phyloP scores from a whole-genome alignment of 2,797 vertebrate species.

The Brachyalestes nurse region DNA sequence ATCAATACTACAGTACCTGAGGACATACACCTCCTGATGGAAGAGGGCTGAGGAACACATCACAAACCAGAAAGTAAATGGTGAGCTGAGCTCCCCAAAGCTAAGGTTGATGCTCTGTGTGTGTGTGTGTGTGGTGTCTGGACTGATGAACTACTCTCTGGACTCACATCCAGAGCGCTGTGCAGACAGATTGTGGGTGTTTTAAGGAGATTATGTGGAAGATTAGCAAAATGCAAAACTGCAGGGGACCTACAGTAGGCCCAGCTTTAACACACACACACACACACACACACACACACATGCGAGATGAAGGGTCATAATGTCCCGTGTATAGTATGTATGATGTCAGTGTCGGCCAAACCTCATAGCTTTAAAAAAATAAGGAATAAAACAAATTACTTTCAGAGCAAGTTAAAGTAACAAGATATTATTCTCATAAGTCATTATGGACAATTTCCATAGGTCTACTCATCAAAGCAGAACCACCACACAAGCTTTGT shows the following conservation, averaged over 20 bases:
- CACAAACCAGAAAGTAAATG: not conserved
- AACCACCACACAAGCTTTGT: no score
- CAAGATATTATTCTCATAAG: no score
- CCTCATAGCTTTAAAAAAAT: no score
- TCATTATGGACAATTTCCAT: no score
- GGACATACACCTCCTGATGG: not conserved
- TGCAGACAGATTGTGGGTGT: constrained; percentile 68
- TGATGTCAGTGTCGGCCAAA: no score
- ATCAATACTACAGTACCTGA: not conserved
- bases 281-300: not conserved
- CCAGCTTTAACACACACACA: constrained; percentile 9
- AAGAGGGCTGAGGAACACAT: constrained; percentile 10
- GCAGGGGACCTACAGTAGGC: constrained; percentile 61
- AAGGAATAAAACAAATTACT: no score
- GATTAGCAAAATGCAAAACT: constrained; percentile 67
- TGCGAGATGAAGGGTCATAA: no score
- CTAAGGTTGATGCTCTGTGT: not conserved
- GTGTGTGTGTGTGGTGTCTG: not conserved
- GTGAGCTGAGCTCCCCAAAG: constrained; percentile 16
- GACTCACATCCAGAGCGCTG: constrained; percentile 4
- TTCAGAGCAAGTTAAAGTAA: no score
- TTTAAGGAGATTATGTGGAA: constrained; percentile 76
- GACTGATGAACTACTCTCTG: constrained; percentile 10
- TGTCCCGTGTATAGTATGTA: no score
- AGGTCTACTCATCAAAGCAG: no score